Evolutionary conservation across 2,888 invertebrate genomes (phyloP), one percentile per base, ranked within the genome.

Genomic region (Drosophila atripex): DNA sequence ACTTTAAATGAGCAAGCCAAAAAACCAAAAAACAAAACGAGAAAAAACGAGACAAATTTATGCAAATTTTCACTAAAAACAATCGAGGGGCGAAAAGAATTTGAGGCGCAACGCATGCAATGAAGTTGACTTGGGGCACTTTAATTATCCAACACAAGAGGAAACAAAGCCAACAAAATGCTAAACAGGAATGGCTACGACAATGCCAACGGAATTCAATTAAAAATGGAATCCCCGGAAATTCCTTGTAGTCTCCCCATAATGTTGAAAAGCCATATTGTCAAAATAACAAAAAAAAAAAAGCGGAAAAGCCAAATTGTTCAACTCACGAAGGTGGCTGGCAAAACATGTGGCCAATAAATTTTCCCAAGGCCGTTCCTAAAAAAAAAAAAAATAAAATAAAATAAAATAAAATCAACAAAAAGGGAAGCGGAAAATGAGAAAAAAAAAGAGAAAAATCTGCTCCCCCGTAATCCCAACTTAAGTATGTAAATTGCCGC

Each of bases 401-500:
- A 53, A 66, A 35, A 32, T 32, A 61, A 45, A 18, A 30, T 7
- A 55, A 23, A 35, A 57, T 18, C 21, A 46, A 39, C 55, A 55
- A 51, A 28, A 45, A 21, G 38, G 25, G 30, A 30, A 16, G 57
- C 41, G 21, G 39, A 7, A 28, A 14, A 6, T 35, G 14, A 35
- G 35, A 12, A 18, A 53, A 32, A 32, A 45, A 59, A 38, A 7
- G 39, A 16, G 39, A 64, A 41, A 65, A 64, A 65, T 64, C 66
- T 66, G 53, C 65, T 52, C 11, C 66, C 53, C 64, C 45, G 45
- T 64, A 64, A 64, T 64, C 66, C 50, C 72, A 79, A 88, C 84
- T 86, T 85, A 88, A 78, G 88, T 84, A 88, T 85, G 85, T 80
- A 85, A 85, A 85, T 85, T 88, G 85, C 78, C 88, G 88, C 85